phyloP scores from a whole-genome alignment of 2,888 invertebrate species.

The Chydorus sphaericus region DNA sequence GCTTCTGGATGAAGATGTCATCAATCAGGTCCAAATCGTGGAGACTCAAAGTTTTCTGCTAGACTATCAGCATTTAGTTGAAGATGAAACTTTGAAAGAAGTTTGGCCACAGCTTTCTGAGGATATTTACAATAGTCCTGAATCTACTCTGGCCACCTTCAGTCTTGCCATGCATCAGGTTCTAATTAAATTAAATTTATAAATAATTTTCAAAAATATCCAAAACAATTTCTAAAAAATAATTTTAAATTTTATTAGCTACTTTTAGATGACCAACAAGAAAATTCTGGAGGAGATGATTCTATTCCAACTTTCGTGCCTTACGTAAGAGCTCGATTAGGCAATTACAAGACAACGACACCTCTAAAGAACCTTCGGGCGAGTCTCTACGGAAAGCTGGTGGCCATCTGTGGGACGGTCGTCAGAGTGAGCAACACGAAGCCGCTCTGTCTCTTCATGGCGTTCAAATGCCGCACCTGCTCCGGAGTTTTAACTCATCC shows the following conservation, averaged over 20 bases:
- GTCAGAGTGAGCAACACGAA: conserved; percentile 61
- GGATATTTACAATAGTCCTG: conserved; percentile 51
- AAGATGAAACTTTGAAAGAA: conserved; percentile 39
- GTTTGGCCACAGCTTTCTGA: conserved; percentile 47
- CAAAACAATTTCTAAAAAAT: too few species aligned
- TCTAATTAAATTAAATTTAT: conserved; percentile 15
- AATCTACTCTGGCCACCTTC: conserved; percentile 48
- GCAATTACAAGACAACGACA: conserved; percentile 13
- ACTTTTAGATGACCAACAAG: not conserved
- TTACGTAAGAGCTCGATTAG: conserved; percentile 9
- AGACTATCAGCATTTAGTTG: conserved; percentile 39
- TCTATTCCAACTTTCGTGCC: conserved; percentile 4
- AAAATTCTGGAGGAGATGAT: not conserved
- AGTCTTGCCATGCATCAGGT: conserved; percentile 69
- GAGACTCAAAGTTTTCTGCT: conserved; percentile 44
- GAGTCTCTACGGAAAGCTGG: conserved; percentile 45
- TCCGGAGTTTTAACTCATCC: conserved; percentile 45
- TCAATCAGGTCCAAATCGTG: too few species aligned
- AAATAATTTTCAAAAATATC: too few species aligned
- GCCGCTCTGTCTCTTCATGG: conserved; percentile 56
- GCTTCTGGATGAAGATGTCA: conserved; percentile 31
- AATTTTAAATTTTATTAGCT: not conserved
- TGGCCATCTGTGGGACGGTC: conserved; percentile 70
- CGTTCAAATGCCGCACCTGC: conserved; percentile 60
- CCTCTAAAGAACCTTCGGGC: conserved; percentile 17